Conservation (phyloP, 2,797 vertebrate species). For the Carduelis carduelis region DNA sequence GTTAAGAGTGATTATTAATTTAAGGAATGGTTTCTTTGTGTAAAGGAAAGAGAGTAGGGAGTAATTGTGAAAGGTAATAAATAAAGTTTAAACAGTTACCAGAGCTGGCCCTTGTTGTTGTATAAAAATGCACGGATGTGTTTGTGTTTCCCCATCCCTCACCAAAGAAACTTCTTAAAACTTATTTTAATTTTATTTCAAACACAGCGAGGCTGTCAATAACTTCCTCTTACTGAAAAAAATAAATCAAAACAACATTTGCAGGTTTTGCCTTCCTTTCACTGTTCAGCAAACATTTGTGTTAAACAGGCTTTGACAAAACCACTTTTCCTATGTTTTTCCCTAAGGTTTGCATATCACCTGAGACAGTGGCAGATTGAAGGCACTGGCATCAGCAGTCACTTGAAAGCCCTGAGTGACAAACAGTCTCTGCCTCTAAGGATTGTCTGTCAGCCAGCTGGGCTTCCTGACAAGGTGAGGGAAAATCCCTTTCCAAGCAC, state of each 20-base stretch:
- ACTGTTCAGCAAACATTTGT: not conserved
- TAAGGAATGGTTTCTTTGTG: not conserved
- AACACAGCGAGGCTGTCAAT: not conserved
- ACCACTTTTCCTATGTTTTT: not conserved
- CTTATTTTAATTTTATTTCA: not conserved
- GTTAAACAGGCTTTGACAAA: not conserved
- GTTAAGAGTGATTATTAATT: not conserved
- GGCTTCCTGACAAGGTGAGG: conserved; percentile 94
- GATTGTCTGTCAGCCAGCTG: conserved; percentile 96
- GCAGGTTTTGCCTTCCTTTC: not conserved
- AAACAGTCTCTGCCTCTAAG: conserved; percentile 95
- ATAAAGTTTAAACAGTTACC: not conserved
- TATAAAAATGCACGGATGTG: not conserved
- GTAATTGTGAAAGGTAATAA: not conserved
- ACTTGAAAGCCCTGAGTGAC: conserved; percentile 96
- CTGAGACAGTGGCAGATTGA: conserved; percentile 99
- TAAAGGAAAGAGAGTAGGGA: not conserved
- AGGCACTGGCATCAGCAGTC: conserved; percentile 97
- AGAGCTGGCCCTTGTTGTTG: not conserved
- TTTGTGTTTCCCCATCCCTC: not conserved
- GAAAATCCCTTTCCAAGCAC: not conserved
- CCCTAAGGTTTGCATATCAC: conserved; percentile 93
- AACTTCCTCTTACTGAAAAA: not conserved
- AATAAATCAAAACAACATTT: accelerated
- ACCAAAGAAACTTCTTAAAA: not conserved